A percentile compares a stretch with the other conserved stretches of the same genome.
phyloP scores from a whole-genome alignment of 2,113 vertebrate species.

The Ophthalmolycus amberensis region DNA sequence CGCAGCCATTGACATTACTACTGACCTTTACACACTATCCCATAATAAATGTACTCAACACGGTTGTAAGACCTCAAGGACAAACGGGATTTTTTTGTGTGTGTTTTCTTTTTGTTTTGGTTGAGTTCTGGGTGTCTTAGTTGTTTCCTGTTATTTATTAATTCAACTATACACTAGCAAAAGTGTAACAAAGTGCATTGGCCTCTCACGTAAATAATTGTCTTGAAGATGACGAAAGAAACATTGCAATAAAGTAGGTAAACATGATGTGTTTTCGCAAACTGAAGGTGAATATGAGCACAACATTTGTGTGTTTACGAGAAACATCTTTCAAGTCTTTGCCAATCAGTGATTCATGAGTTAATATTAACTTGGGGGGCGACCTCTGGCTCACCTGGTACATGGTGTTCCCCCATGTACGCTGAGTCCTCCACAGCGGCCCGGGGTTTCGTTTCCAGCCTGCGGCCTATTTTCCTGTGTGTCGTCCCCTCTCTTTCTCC shows the following conservation, averaged over 20 bases:
- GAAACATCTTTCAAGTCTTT: not conserved
- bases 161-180: not conserved
- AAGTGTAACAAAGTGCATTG: not conserved
- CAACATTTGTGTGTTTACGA: too few species aligned
- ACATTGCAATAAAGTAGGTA: not conserved
- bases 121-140: not conserved
- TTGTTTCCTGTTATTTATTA: not conserved
- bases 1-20: not conserved
- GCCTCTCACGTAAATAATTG: not conserved
- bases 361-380: too few species aligned
- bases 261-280: not conserved
- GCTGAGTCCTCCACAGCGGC: not conserved
- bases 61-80: not conserved
- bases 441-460: not conserved
- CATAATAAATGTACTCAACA: not conserved
- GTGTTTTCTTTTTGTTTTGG: not conserved
- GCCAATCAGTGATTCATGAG: not conserved
- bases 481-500: not conserved
- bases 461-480: not conserved
- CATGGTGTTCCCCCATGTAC: not conserved
- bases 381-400: not conserved
- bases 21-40: not conserved
- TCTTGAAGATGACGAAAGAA: not conserved
- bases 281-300: not conserved
- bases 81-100: not conserved